Base-by-base conservation (phyloP, 2,113 vertebrate species). In the Recurvirostra avosetta region DNA sequence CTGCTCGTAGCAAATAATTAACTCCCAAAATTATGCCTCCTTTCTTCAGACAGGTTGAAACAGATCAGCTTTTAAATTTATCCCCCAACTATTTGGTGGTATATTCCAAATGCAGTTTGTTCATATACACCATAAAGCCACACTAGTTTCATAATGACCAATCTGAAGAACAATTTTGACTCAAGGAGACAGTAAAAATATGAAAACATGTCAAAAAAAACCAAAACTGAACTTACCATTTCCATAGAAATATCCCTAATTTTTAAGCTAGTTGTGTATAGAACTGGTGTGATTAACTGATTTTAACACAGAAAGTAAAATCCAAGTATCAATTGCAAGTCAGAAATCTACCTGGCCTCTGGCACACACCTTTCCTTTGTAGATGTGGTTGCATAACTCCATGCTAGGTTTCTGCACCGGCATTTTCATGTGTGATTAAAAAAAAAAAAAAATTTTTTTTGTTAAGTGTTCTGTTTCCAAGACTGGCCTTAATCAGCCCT, bases 401-500 rank as follows among this genome's bases (percentile, higher is more conserved):
- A 21, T 26, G 34, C 8, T 65, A 65, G 18, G 49, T 36, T 92
- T 91, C 74, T 79, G 29, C 41, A 85, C 6, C 32, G 56, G 53
- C 23, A 62, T 79, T 94, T 85, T 52, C 47, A 86, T 1, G 3
- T 49, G 15, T 78, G 36, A 81, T 49, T 85, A 9, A 49, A 86
- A 84, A 70, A 38, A 40, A 27, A 6, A 40, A 9, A 12, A 23
- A 12, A 49, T 1, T 5, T 59, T 53, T 68, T 61, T 72, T 67
- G 7, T 66, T 36, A 77, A 84, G 70, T 55, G 61, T 40, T 92
- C 40, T 87, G 11, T 78, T 92, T 93, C 73, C 72, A 68, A 45
- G 80, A 65, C 66, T 73, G 80, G 53, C 91, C 91, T 62, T 95
- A 85, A 95, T 97, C 90, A 94, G 73, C 66, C 72, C 80, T 68